Evolutionary conservation across 2,797 vertebrate genomes (phyloP).

Genomic region (Oryzias sinensis): DNA sequence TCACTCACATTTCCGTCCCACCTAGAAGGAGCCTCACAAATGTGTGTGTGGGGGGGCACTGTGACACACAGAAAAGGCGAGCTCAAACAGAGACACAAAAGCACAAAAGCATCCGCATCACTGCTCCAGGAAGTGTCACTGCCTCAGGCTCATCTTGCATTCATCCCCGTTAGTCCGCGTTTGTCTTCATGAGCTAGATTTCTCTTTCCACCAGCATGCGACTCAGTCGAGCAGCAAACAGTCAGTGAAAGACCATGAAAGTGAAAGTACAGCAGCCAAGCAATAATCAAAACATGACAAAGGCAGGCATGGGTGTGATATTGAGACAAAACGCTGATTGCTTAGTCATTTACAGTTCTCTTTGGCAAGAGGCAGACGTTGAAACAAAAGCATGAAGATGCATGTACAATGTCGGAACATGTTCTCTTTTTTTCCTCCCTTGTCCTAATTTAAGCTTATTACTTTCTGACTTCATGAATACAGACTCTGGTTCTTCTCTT

Average conservation of each 20-base stretch:
- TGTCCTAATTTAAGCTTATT: constrained; percentile 1
- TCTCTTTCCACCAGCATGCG: constrained; percentile 18
- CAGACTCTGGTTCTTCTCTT: neutral
- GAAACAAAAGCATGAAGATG: constrained; percentile 9
- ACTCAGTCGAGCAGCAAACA: constrained; percentile 38
- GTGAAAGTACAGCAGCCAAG: constrained; percentile 7
- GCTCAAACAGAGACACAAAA: constrained; percentile 9
- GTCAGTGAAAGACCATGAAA: constrained; percentile 21
- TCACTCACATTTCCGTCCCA: constrained; percentile 38
- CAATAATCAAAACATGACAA: constrained; percentile 25
- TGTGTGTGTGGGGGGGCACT: neutral
- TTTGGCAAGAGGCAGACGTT: constrained; percentile 8
- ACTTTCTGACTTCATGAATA: neutral
- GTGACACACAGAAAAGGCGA: constrained; percentile 8
- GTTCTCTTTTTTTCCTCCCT: constrained; percentile 16
- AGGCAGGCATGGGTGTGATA: constrained; percentile 11
- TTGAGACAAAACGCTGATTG: constrained; percentile 22
- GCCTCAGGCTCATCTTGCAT: constrained; percentile 54
- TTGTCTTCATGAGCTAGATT: constrained; percentile 43
- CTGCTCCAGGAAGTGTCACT: constrained; percentile 30
- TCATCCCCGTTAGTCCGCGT: constrained; percentile 29
- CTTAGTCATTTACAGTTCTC: constrained; percentile 25
- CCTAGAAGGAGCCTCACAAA: constrained; percentile 37
- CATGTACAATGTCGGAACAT: constrained; percentile 11
- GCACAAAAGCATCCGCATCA: neutral